phyloP scores from a whole-genome alignment of 2,888 invertebrate species.

The Polylopha cassiicola region DNA sequence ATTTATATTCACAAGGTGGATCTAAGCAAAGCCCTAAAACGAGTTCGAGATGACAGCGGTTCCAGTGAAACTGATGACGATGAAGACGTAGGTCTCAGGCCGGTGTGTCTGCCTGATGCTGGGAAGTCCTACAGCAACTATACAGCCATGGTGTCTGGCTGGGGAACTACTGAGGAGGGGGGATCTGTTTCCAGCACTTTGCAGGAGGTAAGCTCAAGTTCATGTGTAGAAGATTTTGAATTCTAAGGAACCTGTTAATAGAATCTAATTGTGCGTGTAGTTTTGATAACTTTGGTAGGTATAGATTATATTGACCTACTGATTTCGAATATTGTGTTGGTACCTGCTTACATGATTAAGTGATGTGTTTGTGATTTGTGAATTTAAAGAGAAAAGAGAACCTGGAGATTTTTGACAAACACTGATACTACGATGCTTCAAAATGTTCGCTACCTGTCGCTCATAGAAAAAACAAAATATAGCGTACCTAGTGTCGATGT shows the following conservation, averaged over 20 bases:
- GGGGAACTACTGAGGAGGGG: constrained; percentile 85
- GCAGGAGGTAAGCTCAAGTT: constrained; percentile 78
- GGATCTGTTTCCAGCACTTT: constrained; percentile 83
- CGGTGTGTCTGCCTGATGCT: constrained; percentile 85
- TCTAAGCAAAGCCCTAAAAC: constrained; percentile 58
- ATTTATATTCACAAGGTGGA: constrained; percentile 44
- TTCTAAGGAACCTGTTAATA: not conserved
- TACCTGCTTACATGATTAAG: too few species aligned
- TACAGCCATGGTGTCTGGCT: constrained; percentile 83
- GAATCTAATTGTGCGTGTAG: too few species aligned
- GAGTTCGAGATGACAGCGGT: constrained; percentile 29
- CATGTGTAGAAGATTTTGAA: not conserved
- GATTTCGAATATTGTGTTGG: too few species aligned
- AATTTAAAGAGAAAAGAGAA: too few species aligned
- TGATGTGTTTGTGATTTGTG: too few species aligned
- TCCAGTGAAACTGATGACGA: constrained; percentile 34
- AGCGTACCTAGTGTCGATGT: too few species aligned
- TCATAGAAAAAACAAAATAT: too few species aligned
- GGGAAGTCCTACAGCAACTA: constrained; percentile 74
- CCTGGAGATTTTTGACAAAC: too few species aligned
- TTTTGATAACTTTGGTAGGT: too few species aligned
- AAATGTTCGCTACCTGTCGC: too few species aligned
- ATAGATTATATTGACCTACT: too few species aligned
- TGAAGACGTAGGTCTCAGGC: constrained; percentile 74
- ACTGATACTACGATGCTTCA: too few species aligned